Evolutionary conservation across 1,140 invertebrate species (phyloP).

Genomic region (Zaprionus capensis): DNA sequence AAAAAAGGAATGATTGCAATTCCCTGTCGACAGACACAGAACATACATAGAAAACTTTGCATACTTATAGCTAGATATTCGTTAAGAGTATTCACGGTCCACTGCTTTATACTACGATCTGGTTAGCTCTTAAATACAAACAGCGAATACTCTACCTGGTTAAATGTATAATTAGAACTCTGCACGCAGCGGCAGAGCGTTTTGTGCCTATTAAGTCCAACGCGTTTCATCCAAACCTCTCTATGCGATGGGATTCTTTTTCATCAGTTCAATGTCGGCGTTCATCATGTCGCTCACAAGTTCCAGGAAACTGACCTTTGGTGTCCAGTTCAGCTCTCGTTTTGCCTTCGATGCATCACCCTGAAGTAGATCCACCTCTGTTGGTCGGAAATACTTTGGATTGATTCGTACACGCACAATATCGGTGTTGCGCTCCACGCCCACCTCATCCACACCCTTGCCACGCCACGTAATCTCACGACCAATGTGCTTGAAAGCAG

Average conservation of each 20-base stretch:
- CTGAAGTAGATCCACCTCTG: constrained; percentile 97
- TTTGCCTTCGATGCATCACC: constrained; percentile 97
- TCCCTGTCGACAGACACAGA: constrained; percentile 44
- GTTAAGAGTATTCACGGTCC: constrained; percentile 22
- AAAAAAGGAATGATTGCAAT: constrained; percentile 71
- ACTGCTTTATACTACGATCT: not conserved
- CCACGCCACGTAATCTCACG: constrained; percentile 94
- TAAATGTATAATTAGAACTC: constrained; percentile 39
- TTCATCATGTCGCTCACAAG: constrained; percentile 98
- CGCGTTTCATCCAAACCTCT: constrained; percentile 54
- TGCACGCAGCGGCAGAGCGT: constrained; percentile 33
- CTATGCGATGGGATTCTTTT: constrained; percentile 94
- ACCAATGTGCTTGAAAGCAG: constrained; percentile 92
- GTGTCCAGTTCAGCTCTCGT: constrained; percentile 93
- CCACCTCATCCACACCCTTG: constrained; percentile 92
- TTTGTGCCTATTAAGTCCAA: constrained; percentile 63
- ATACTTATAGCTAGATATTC: constrained; percentile 56
- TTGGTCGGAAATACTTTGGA: constrained; percentile 97
- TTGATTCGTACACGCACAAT: constrained; percentile 95
- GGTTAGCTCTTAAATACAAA: not conserved
- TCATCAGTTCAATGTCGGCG: constrained; percentile 97
- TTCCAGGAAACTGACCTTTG: constrained; percentile 92
- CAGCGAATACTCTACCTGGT: constrained; percentile 24
- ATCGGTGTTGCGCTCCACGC: constrained; percentile 92
- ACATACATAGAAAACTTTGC: constrained; percentile 49